Conservation (phyloP, 2,113 vertebrate genomes). For the Dromas ardeola region DNA sequence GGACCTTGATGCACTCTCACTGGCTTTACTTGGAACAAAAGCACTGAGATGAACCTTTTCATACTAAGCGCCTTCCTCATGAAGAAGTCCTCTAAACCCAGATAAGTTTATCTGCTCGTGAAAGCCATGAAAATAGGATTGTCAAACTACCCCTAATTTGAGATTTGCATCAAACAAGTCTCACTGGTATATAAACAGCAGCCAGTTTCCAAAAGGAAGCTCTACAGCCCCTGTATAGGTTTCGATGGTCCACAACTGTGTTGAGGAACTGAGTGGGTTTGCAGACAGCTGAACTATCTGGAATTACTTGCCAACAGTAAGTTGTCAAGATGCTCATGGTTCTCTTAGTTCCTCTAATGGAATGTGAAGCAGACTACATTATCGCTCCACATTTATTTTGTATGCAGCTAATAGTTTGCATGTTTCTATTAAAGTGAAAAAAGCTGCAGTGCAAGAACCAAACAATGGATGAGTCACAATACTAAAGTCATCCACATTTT, state of each 20-base stretch:
- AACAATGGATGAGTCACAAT: accelerated
- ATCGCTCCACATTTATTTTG: neutral
- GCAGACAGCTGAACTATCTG: neutral
- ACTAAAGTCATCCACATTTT: neutral
- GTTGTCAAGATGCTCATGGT: neutral
- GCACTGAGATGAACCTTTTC: neutral
- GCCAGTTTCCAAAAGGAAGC: neutral
- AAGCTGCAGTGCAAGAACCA: neutral
- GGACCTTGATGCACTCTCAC: neutral
- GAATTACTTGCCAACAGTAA: neutral
- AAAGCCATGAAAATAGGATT: neutral
- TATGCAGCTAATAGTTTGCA: neutral
- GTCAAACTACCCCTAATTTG: neutral
- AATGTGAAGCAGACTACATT: neutral
- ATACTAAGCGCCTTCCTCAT: neutral
- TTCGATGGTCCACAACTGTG: neutral
- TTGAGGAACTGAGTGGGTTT: neutral
- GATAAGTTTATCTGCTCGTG: neutral
- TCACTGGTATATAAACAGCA: neutral
- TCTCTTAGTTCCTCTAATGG: neutral
- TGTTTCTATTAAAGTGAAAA: neutral
- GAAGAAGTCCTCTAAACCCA: neutral
- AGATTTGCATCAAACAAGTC: neutral
- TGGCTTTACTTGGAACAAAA: neutral
- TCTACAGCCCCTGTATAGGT: neutral